Evolutionary conservation across 2,888 invertebrate species (phyloP), one percentile per base, ranked within the genome.

Genomic region (Allolobophora icterica): DNA sequence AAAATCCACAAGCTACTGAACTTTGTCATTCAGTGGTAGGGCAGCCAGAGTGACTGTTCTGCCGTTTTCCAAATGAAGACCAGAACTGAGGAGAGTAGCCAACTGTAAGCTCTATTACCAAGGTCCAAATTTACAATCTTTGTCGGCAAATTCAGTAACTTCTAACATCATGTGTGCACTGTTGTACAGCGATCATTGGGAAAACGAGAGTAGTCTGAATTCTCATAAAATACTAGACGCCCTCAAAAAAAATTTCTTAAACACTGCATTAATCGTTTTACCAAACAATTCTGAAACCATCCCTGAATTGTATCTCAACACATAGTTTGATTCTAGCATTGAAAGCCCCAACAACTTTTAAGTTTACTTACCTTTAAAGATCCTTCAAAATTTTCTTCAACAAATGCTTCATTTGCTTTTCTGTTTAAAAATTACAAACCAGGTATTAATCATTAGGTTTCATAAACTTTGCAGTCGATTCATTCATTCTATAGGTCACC

Each of bases 401-500:
- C 94, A 92, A 94, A 94, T 91, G 94, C 94, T 58, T 94, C 94
- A 92, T 94, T 94, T 84, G 93, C 94, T 92, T 93, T 93, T 90
- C 94, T 71, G 71, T 71, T 11, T 2, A 38, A n/a, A 71, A 71
- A 71, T 52, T 52, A 24, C 52, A 52, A 52, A 21, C 0, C 8
- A 71, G 6, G 17, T 13, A 71, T 71, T n/a, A 71, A n/a, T 71
- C 71, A n/a, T 71, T 71, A 71, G n/a, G 71, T 71, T 71, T 71
- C 71, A 71, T n/a, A 71, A 24, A 71, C 71, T 71, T n/a, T 71
- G n/a, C 71, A 71, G n/a, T n/a, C n/a, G 71, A 71, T n/a, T 71
- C n/a, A 58, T 58, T 30, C 11, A 52, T 52, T 52, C 24, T 21
- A 21, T 21, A 52, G 52, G 24, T 52, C 52, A 52, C 52, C 52